Evolutionary conservation across 2,113 vertebrate species (phyloP).

Genomic region (Ceyx cyanopectus): DNA sequence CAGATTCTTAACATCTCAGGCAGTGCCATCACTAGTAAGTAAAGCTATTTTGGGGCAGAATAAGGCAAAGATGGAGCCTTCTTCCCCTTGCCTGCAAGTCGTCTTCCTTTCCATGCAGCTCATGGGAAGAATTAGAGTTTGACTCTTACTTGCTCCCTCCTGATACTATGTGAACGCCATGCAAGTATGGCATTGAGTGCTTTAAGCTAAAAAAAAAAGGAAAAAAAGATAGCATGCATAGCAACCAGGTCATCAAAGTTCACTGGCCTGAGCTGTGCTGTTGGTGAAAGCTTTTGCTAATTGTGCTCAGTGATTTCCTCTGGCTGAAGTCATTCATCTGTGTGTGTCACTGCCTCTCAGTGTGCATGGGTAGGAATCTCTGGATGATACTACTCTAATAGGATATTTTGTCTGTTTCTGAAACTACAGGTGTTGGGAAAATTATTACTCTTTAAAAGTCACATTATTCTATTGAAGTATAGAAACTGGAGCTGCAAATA

Average conservation of each 20-base stretch:
- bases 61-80: background rate
- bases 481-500: background rate
- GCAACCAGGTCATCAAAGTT: background rate
- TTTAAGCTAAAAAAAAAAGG: background rate
- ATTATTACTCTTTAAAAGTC: background rate
- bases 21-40: background rate
- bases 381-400: background rate
- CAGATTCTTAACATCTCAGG: constrained; percentile 19
- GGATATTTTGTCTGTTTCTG: background rate
- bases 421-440: background rate
- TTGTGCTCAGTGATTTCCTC: background rate
- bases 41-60: background rate
- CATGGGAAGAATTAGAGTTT: background rate
- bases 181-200: background rate
- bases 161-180: background rate
- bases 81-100: background rate
- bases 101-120: background rate
- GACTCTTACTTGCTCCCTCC: background rate
- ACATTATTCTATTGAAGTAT: background rate
- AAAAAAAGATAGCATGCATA: background rate
- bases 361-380: background rate
- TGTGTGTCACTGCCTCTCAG: background rate
- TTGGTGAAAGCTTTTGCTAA: background rate
- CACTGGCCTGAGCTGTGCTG: background rate
- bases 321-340: background rate